phyloP scores from a whole-genome alignment of 2,888 invertebrate genomes.

The Cremastobaeus sp. region DNA sequence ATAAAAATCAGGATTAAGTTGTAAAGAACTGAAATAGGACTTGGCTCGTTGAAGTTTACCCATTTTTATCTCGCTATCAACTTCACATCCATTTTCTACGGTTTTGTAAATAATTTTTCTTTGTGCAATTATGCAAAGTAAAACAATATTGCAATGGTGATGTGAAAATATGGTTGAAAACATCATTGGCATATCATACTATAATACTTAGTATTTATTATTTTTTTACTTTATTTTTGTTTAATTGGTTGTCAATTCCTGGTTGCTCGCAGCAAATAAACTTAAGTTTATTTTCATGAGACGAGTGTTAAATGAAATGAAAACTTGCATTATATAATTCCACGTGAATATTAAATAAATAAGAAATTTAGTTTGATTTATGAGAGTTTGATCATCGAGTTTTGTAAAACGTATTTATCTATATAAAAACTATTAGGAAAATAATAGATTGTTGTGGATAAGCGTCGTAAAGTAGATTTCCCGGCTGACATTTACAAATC shows the following conservation, averaged over 20 bases:
- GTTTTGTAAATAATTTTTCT: slow-evolving; percentile 46
- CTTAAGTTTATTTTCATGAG: slow-evolving; percentile 36
- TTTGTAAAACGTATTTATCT: slow-evolving; percentile 16
- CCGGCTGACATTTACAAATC: slow-evolving; percentile 18
- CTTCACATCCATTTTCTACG: background rate
- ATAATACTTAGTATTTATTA: slow-evolving; percentile 30
- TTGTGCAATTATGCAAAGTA: slow-evolving; percentile 34
- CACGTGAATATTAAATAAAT: slow-evolving; percentile 3
- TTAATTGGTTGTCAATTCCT: slow-evolving; percentile 8
- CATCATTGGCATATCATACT: slow-evolving; percentile 14
- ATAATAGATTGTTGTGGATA: slow-evolving; percentile 11
- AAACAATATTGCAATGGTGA: slow-evolving; percentile 1
- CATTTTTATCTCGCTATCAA: background rate
- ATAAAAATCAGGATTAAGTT: slow-evolving; percentile 68
- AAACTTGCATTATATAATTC: background rate
- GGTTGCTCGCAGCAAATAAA: slow-evolving; percentile 25
- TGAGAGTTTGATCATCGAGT: slow-evolving; percentile 7
- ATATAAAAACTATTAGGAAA: slow-evolving; percentile 6
- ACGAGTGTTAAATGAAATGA: background rate
- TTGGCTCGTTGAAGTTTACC: background rate
- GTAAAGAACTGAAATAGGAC: background rate
- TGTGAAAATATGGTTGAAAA: slow-evolving; percentile 11
- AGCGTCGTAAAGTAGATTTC: slow-evolving; percentile 23
- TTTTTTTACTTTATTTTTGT: slow-evolving; percentile 33
- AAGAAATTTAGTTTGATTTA: slow-evolving; percentile 12